Evolutionary conservation across 1,140 invertebrate genomes (phyloP).

Genomic region (Monochamus saltuarius): DNA sequence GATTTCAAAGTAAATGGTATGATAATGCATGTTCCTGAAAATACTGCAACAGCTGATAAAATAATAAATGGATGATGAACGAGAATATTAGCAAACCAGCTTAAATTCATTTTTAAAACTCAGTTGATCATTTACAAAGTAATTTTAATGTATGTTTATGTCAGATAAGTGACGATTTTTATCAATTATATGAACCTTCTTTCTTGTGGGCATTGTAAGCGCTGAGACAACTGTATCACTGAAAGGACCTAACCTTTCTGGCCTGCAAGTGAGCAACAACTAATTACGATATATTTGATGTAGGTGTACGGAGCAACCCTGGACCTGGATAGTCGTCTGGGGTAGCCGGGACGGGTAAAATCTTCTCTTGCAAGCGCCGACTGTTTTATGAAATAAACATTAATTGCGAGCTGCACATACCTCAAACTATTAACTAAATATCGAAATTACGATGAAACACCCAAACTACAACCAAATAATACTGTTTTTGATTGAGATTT

Average conservation of each 20-base stretch:
- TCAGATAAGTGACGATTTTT: too few species aligned
- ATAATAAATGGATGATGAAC: conserved; percentile 46
- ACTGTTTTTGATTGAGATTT: conserved; percentile 2
- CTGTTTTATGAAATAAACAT: not conserved
- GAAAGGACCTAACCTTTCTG: too few species aligned
- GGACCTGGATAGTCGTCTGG: conserved; percentile 13
- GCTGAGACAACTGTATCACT: too few species aligned
- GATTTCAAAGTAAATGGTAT: conserved; percentile 43
- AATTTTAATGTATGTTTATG: too few species aligned
- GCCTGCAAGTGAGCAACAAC: too few species aligned
- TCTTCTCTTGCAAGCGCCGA: not conserved
- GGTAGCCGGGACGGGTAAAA: conserved; percentile 3
- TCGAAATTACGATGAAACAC: too few species aligned
- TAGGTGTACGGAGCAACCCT: conserved; percentile 12
- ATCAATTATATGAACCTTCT: too few species aligned
- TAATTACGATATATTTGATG: not conserved
- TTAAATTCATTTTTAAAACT: conserved; percentile 36
- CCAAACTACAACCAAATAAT: not conserved
- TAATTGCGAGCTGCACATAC: too few species aligned
- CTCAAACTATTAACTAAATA: too few species aligned
- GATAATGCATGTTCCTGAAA: conserved; percentile 44
- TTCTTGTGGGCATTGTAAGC: too few species aligned
- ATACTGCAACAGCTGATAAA: conserved; percentile 39
- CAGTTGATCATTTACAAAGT: not conserved
- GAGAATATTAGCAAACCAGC: conserved; percentile 42